phyloP scores from a whole-genome alignment of 2,113 vertebrate genomes.

The Propithecus coquereli region DNA sequence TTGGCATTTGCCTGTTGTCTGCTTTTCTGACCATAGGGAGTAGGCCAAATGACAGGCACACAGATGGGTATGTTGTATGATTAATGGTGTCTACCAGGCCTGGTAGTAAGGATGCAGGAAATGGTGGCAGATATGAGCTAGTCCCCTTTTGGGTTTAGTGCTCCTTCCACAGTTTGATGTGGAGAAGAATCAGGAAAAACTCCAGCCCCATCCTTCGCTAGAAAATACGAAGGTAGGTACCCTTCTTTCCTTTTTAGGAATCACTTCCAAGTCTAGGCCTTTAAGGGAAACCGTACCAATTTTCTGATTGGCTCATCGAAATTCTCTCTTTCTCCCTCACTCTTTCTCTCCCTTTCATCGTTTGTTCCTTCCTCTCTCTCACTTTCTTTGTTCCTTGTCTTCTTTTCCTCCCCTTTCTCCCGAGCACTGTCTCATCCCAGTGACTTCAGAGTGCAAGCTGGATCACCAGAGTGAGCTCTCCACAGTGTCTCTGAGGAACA shows the following conservation, averaged over 20 bases:
- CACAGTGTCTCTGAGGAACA: not conserved
- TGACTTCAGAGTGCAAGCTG: not conserved
- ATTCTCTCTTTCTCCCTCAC: no score
- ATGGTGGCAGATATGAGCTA: not conserved
- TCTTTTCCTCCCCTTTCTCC: not conserved
- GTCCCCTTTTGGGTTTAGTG: not conserved
- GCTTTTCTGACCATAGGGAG: slow-evolving; percentile 39
- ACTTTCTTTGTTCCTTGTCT: not conserved
- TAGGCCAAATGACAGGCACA: slow-evolving; percentile 49
- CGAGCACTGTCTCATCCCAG: not conserved
- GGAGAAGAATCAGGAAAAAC: not conserved
- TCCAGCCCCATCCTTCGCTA: not conserved
- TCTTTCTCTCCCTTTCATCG: no score
- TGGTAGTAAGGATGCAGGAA: not conserved
- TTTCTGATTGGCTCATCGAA: no score
- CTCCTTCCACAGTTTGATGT: slow-evolving; percentile 19
- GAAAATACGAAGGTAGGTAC: not conserved
- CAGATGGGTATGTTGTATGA: slow-evolving; percentile 65
- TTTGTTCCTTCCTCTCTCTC: no score
- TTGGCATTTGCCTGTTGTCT: slow-evolving; percentile 31
- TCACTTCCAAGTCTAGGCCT: not conserved
- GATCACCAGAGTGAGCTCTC: not conserved
- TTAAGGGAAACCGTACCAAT: not conserved
- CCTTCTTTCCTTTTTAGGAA: not conserved
- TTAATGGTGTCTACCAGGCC: slow-evolving; percentile 50